Base-by-base conservation (phyloP, 2,888 invertebrate genomes). In the Noctua pronuba region DNA sequence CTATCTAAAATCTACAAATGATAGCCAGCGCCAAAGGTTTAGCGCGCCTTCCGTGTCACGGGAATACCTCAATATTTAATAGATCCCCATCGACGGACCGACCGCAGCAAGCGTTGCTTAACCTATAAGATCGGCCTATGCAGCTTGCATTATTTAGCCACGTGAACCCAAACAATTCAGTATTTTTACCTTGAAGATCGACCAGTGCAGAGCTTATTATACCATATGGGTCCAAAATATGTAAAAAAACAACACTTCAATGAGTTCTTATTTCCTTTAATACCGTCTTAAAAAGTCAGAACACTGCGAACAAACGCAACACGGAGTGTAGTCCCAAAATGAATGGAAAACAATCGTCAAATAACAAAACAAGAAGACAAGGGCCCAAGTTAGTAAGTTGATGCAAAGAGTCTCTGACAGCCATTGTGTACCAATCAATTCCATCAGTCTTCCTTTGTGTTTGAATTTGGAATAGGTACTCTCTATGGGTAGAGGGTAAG, bases 341-440 rank as follows among this genome's bases (percentile, higher is more conserved):
- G 3, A 79, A 49, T 64, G 28, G 7, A 67, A 70, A 73, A 82
- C 83, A 73, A 73, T 71, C 35, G 58, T 62, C 46, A 73, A 73
- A 58, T 28, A 60, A 46, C 64, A 58, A 67, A 46, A 60, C 58
- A 49, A 67, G 67, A 58, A 67, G 67, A 78, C 44, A 38, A 69
- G 21, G 13, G n/a, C 41, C 38, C n/a, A 64, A 77, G 21, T 74
- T 70, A 28, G 31, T 35, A 68, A 77, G 46, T 83, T 55, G 71
- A 75, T 69, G 74, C 67, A 79, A 72, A 86, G 58, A 71, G 49
- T 28, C 68, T 1, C 49, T 49, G 83, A 31, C 62, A 21, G 70
- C 69, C 38, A 79, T 86, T 86, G 84, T 84, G 21, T 77, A n/a
- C 35, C 75, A 66, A 73, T 83, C 79, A 79, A 86, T 84, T 70